phyloP scores from a whole-genome alignment of 1,140 invertebrate genomes.

The Bradysia coprophila region DNA sequence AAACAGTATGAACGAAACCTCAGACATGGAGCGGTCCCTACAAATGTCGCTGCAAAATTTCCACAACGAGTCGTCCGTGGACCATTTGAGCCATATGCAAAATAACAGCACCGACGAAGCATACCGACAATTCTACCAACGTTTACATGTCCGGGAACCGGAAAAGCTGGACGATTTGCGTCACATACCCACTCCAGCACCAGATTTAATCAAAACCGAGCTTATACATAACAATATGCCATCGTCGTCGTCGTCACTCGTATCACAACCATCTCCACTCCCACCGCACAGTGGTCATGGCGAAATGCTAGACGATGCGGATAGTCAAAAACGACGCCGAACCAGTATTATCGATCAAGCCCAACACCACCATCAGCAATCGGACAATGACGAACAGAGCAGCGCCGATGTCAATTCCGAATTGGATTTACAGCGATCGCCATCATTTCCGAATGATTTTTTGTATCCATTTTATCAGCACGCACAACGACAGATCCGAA shows the following conservation, averaged over 20 bases:
- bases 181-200: not conserved
- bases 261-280: conserved; percentile 18
- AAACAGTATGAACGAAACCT: not conserved
- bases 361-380: not conserved
- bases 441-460: conserved; percentile 17
- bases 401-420: not conserved
- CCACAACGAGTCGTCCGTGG: not conserved
- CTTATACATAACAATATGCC: conserved; percentile 2
- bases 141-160: not conserved
- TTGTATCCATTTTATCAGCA: conserved; percentile 22
- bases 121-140: not conserved
- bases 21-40: not conserved
- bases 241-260: conserved; percentile 19
- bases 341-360: not conserved
- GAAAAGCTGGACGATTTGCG: not conserved
- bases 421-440: not conserved
- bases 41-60: not conserved
- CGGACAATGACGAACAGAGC: not conserved
- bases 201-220: not conserved
- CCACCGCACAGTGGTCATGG: not conserved
- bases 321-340: conserved; percentile 5
- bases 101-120: not conserved
- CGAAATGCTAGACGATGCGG: conserved; percentile 8
- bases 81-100: not conserved
- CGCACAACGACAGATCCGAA: conserved; percentile 12